Conservation (phyloP, 2,888 invertebrate species). For the Gonocerus acuteangulatus region DNA sequence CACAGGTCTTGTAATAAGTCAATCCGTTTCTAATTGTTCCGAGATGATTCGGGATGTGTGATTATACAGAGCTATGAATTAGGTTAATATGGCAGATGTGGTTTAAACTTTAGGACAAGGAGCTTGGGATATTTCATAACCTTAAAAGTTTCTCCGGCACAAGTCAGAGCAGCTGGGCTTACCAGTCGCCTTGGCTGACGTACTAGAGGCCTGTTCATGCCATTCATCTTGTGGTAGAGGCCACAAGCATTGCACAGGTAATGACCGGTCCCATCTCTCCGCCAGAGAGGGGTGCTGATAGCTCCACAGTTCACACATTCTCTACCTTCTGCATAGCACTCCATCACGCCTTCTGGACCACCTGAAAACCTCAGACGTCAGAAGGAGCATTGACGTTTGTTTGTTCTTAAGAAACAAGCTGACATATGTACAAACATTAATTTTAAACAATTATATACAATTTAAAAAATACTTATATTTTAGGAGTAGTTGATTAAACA, state of each 20-base stretch:
- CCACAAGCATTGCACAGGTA: conserved; percentile 99
- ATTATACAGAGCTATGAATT: background rate
- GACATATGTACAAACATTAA: too few species aligned
- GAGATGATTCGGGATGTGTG: too few species aligned
- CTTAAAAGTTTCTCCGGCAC: conserved; percentile 21
- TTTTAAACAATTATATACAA: too few species aligned
- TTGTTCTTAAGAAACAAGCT: too few species aligned
- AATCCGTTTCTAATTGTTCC: too few species aligned
- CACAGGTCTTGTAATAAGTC: too few species aligned
- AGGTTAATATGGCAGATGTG: conserved; percentile 11
- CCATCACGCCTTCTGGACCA: conserved; percentile 22
- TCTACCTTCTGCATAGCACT: conserved; percentile 50
- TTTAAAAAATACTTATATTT: too few species aligned
- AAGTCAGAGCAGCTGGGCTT: conserved; percentile 43
- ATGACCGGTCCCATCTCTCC: conserved; percentile 96
- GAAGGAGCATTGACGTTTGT: too few species aligned
- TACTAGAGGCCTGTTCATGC: conserved; percentile 83
- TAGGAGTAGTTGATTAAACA: too few species aligned
- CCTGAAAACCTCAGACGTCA: conserved; percentile 1
- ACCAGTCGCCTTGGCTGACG: conserved; percentile 89
- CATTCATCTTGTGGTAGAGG: conserved; percentile 95
- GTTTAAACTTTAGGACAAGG: conserved; percentile 25
- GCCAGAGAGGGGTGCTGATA: conserved; percentile 88
- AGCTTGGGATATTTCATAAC: conserved; percentile 21
- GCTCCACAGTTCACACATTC: conserved; percentile 68